These are phyloP conservation scores for Melipona quadrifasciata DNA, from an alignment of 1,140 invertebrate species.

Conservation along the genomic window DNA sequence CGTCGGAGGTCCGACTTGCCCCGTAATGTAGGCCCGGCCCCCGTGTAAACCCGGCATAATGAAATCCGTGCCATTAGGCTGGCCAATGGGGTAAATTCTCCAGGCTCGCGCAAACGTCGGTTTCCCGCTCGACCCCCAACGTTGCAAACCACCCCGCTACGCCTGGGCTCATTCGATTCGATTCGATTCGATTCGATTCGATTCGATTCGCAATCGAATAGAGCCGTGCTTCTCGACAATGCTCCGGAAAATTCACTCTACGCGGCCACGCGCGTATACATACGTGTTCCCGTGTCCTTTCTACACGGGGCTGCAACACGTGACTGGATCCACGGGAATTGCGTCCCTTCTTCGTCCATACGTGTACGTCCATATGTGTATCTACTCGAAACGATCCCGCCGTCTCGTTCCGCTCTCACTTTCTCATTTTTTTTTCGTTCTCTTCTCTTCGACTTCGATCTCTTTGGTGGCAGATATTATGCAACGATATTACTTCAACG, in stretches of 20 bases:
- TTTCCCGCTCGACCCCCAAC: constrained; percentile 58
- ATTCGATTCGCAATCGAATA: constrained; percentile 64
- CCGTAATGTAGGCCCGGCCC: constrained; percentile 35
- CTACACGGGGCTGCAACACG: not conserved
- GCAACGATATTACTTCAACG: no score
- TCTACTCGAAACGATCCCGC: not conserved
- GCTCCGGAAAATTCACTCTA: constrained; percentile 60
- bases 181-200: constrained; percentile 55
- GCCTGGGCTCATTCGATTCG: constrained; percentile 40
- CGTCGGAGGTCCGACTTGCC: constrained; percentile 26
- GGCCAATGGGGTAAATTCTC: constrained; percentile 62
- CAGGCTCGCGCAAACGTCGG: constrained; percentile 63
- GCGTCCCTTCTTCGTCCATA: not conserved
- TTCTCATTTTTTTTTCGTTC: no score
- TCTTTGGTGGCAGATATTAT: no score
- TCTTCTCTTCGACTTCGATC: no score
- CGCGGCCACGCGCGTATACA: constrained; percentile 12
- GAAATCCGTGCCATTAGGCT: constrained; percentile 71
- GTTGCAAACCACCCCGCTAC: constrained; percentile 23
- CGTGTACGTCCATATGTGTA: no score
- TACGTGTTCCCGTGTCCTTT: constrained; percentile 21
- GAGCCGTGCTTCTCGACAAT: constrained; percentile 59
- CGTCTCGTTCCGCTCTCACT: no score
- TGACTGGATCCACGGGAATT: constrained; percentile 12
- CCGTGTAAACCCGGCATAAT: constrained; percentile 63